Conservation (phyloP, 2,797 vertebrate genomes). For the Dicrostonyx torquatus region DNA sequence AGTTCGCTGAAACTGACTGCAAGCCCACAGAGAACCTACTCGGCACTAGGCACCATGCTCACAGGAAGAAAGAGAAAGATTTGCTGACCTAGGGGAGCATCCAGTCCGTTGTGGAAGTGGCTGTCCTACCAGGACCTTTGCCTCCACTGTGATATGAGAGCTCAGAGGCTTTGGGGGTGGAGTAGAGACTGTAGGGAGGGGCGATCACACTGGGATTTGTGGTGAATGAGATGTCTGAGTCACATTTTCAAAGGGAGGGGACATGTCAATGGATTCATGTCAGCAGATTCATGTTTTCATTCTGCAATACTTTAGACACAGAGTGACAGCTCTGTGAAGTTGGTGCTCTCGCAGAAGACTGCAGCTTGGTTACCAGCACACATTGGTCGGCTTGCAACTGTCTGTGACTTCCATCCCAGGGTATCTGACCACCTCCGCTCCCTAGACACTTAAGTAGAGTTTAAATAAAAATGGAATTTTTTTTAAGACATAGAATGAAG, state of each 20-base stretch:
- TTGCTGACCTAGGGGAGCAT: neutral
- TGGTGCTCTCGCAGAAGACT: neutral
- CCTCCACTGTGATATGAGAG: neutral
- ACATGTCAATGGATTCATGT: neutral
- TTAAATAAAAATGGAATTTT: neutral
- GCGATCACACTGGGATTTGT: neutral
- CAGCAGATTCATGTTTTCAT: neutral
- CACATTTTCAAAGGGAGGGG: neutral
- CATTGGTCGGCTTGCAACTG: neutral
- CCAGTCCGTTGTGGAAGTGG: neutral
- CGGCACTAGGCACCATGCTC: neutral
- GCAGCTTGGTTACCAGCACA: neutral
- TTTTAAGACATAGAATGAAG: neutral
- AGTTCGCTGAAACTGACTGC: conserved; percentile 9
- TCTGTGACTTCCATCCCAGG: neutral
- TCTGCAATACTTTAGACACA: neutral
- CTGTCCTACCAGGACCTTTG: neutral
- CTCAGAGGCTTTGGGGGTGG: neutral
- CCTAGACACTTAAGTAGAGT: neutral
- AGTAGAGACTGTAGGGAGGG: fast-evolving
- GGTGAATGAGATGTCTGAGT: neutral
- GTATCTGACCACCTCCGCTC: fast-evolving
- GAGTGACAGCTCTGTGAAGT: neutral
- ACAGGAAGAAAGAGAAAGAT: neutral
- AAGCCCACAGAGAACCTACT: conserved; percentile 26